Evolutionary conservation across 2,113 vertebrate species (phyloP), one percentile per base, ranked within the genome.

Genomic region (Coryphaenoides rupestris): DNA sequence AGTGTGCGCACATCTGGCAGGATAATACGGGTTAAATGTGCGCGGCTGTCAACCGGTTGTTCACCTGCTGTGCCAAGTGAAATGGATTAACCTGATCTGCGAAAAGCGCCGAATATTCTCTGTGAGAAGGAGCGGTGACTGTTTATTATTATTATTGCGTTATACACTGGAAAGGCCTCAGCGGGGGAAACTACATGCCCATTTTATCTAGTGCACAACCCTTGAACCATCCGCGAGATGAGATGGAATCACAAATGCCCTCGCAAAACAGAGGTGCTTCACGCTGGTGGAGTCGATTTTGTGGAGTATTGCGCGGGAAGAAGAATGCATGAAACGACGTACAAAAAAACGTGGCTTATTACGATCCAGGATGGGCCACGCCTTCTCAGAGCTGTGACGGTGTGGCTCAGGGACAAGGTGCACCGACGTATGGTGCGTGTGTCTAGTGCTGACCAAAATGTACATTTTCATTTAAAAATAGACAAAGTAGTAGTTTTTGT

Each of bases 131-230:
- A 13, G 47, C 16, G 16, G 15, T 50, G 47, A 50, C 47, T 50
- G 47, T n/a, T 50, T 50, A 50, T 50, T n/a, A 50, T 50, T 50
- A 50, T 50, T n/a, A 50, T 13, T 50, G 47, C 47, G 17, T n/a
- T 50, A 50, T 50, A 50, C 15, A 50, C n/a, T 6, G n/a, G 33
- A 12, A 50, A 16, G 15, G 47, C 15, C 47, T 2, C 16, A 13
- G n/a, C 1, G 47, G 15, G 47, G 47, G n/a, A n/a, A 45, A 45
- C 3, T 13, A 16, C 47, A 50, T 40, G 47, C 15, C 47, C 47
- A 50, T 50, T 50, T 50, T 16, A 50, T 50, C 47, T 13, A 40
- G 47, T 14, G 47, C 13, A 17, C 47, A 50, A n/a, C 15, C 15
- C 15, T 50, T 50, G 47, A 50, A 50, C 4, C 15, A n/a, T 50